A percentile compares a stretch with the other conserved stretches of the same genome.
These are phyloP conservation scores for Plutomurus gul DNA, from an alignment of 1,140 invertebrate genomes.

Conservation along the genomic window DNA sequence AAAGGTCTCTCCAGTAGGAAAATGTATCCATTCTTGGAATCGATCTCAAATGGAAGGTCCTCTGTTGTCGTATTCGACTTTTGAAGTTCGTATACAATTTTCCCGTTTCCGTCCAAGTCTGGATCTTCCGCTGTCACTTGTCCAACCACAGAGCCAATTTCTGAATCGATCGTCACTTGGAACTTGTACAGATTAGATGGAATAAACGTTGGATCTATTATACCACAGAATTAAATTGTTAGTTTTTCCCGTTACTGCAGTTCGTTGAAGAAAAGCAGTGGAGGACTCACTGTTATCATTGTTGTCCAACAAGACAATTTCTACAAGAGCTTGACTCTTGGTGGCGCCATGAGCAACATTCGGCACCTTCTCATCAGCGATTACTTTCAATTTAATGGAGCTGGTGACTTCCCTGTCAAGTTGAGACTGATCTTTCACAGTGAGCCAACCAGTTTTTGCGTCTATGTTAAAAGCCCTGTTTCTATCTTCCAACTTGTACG, in stretches of 20 bases:
- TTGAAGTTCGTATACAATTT: slow-evolving; percentile 76
- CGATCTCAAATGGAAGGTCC: slow-evolving; percentile 71
- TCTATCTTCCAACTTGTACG: slow-evolving; percentile 74
- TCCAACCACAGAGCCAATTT: slow-evolving; percentile 71
- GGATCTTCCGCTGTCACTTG: slow-evolving; percentile 77
- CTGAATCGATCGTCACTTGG: slow-evolving; percentile 68
- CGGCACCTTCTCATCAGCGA: slow-evolving; percentile 72
- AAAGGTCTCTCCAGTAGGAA: slow-evolving; percentile 70
- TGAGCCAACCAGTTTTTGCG: slow-evolving; percentile 78
- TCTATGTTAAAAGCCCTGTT: slow-evolving; percentile 79
- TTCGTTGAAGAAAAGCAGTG: no score
- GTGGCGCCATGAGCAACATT: slow-evolving; percentile 61
- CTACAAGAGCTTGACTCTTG: slow-evolving; percentile 71
- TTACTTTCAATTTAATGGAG: slow-evolving; percentile 72
- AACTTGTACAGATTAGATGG: slow-evolving; percentile 81
- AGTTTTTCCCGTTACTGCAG: no score
- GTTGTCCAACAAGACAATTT: slow-evolving; percentile 79
- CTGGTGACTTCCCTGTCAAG: slow-evolving; percentile 76
- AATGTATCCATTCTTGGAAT: slow-evolving; percentile 71
- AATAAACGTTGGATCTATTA: slow-evolving; percentile 71
- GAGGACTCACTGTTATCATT: slow-evolving; percentile 83
- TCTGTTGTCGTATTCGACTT: slow-evolving; percentile 66
- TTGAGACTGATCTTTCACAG: slow-evolving; percentile 74
- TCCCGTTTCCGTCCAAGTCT: slow-evolving; percentile 77
- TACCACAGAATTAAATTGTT: not conserved